phyloP scores from a whole-genome alignment of 2,888 invertebrate species.

The Philhelius pedissequus region DNA sequence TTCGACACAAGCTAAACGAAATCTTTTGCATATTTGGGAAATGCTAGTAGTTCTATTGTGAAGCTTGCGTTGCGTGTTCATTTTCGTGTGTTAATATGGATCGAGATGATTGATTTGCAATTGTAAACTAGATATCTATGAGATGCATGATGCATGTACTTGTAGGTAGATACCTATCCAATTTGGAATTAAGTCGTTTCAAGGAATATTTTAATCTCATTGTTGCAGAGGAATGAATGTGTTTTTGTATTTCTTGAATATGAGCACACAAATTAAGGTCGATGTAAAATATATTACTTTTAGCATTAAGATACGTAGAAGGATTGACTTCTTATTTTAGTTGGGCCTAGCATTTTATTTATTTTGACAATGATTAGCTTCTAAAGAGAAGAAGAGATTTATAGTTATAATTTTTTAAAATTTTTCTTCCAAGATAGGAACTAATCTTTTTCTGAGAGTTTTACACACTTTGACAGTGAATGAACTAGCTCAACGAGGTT shows the following conservation, averaged over 20 bases:
- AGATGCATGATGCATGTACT: background rate
- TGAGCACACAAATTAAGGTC: background rate
- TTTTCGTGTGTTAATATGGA: slow-evolving; percentile 31
- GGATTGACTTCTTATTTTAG: no score
- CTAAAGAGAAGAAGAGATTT: no score
- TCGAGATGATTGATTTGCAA: slow-evolving; percentile 60
- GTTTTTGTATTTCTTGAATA: background rate
- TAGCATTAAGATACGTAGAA: no score
- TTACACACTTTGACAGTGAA: no score
- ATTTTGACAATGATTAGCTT: no score
- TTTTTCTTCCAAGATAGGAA: no score
- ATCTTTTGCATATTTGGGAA: slow-evolving; percentile 50
- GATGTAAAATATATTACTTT: background rate
- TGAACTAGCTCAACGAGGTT: no score
- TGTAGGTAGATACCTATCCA: no score
- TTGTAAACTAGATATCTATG: slow-evolving; percentile 20
- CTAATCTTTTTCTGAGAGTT: no score
- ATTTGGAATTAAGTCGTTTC: background rate
- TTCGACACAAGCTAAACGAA: background rate
- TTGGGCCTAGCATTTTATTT: no score
- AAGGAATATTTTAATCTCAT: background rate
- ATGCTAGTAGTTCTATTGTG: slow-evolving; percentile 5
- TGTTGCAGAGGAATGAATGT: background rate
- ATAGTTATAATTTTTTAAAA: no score
- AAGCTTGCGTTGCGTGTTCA: background rate